phyloP scores from a whole-genome alignment of 2,888 invertebrate species.

The Machimus atricapillus region DNA sequence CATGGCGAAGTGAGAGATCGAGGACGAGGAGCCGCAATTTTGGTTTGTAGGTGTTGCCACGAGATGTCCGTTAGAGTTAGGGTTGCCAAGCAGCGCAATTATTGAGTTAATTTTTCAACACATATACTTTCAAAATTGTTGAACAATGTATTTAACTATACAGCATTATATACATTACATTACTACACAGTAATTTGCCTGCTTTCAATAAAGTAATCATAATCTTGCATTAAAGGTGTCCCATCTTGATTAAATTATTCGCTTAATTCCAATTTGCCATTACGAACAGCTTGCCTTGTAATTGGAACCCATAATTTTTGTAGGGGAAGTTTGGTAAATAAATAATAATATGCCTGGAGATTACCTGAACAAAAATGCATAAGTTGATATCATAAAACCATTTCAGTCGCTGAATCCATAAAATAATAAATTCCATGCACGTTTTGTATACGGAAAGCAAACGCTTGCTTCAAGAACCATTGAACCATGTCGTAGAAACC shows the following conservation, averaged over 20 bases:
- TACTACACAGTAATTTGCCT: background rate
- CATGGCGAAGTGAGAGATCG: too few species aligned
- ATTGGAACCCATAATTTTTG: background rate
- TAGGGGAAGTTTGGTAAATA: background rate
- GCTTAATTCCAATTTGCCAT: background rate
- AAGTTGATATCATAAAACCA: background rate
- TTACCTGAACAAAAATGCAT: background rate
- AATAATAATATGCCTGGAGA: background rate
- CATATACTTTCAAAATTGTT: too few species aligned
- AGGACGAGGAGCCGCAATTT: too few species aligned
- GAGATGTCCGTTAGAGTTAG: too few species aligned
- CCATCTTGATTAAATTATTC: background rate
- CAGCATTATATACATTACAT: background rate
- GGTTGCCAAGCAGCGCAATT: too few species aligned
- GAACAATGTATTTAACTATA: background rate
- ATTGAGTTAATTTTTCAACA: too few species aligned
- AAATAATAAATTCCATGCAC: background rate
- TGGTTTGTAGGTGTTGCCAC: too few species aligned
- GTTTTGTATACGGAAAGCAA: background rate
- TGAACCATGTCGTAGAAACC: background rate
- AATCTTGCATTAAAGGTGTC: background rate
- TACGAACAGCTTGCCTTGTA: background rate
- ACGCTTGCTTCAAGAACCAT: background rate
- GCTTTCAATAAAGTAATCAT: background rate
- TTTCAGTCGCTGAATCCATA: background rate